Evolutionary conservation across 1,140 invertebrate species (phyloP), one percentile per base, ranked within the genome.

Genomic region (Phymastichus coffea): DNA sequence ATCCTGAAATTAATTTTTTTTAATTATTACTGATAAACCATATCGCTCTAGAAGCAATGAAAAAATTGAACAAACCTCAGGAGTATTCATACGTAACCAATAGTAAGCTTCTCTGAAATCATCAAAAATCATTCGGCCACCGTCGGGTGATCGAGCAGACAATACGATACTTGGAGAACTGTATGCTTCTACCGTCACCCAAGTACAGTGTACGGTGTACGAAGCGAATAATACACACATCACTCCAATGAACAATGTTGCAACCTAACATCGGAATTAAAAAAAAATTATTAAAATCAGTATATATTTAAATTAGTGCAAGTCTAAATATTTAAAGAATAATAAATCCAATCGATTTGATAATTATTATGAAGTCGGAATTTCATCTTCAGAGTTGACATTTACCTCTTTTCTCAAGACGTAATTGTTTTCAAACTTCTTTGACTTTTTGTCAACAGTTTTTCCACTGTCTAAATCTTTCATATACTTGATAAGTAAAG

Each of bases 121-220:
- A 79, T 98, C 96, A 78, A 98, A 97, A 67, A 98, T 98, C 73
- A 98, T 96, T 48, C 94, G 81, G 4, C 93, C 92, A 14, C 95
- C 95, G 76, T 98, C 95, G 62, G 95, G 93, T 33, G 91, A 91
- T 44, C 94, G 83, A 15, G 95, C 95, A n/a, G 95, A 96, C 12
- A 99, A 82, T 23, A 98, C 96, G 74, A 99, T 98, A 66, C 93
- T 96, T 1, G 97, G 97, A 63, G 93, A 96, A 64, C 94, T 97
- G 83, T 99, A 98, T 3, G 96, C 96, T 81, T 98, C 95, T 6
- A 93, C 95, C n/a, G 96, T 98, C 1, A 98, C 96, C 96, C 96
- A 98, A n/a, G 94, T 97, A 79, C 95, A 99, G 76, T 99, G 97
- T 71, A 95, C 86, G 43, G 94, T 95, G 77, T 98, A 98, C 15